Percentiles rank a stretch among this genome's conserved stretches.
Conservation (phyloP, 2,113 vertebrate species). For the Girardinichthys multiradiatus region DNA sequence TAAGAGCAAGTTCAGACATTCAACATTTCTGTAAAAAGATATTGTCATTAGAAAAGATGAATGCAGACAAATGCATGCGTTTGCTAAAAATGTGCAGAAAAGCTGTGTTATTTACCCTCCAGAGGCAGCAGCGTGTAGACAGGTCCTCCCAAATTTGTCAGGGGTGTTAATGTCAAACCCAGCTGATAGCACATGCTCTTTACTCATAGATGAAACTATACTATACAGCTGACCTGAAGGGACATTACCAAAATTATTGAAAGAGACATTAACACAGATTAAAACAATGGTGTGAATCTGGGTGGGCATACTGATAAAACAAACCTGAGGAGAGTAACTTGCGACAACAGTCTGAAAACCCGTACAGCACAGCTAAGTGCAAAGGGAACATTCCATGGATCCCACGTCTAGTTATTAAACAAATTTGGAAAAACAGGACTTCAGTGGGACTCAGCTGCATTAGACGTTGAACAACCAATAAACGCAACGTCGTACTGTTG, state of each 20-base stretch:
- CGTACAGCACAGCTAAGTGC: slow-evolving; percentile 97
- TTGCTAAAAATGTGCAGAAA: not conserved
- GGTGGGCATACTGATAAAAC: not conserved
- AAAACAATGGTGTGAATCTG: not conserved
- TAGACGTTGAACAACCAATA: not conserved
- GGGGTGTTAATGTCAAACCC: slow-evolving; percentile 98
- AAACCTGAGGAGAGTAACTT: slow-evolving; percentile 99
- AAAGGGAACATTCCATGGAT: slow-evolving; percentile 97
- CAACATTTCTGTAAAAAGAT: slow-evolving; percentile 86
- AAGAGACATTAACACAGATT: not conserved
- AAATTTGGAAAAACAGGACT: not conserved
- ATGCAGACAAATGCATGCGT: not conserved
- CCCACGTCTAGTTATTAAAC: slow-evolving; percentile 83
- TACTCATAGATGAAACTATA: slow-evolving; percentile 95
- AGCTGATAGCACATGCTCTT: slow-evolving; percentile 93
- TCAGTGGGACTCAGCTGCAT: not conserved
- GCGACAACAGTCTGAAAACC: slow-evolving; percentile 99
- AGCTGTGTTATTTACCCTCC: slow-evolving; percentile 84
- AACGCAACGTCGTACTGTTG: not conserved
- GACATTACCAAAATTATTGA: not conserved
- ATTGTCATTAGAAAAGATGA: not conserved
- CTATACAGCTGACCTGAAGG: slow-evolving; percentile 93
- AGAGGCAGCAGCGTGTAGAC: slow-evolving; percentile 98
- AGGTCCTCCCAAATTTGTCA: slow-evolving; percentile 96
- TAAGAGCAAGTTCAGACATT: slow-evolving; percentile 98